Conservation (phyloP, 1,140 invertebrate species). For the Heliconius nattereri region DNA sequence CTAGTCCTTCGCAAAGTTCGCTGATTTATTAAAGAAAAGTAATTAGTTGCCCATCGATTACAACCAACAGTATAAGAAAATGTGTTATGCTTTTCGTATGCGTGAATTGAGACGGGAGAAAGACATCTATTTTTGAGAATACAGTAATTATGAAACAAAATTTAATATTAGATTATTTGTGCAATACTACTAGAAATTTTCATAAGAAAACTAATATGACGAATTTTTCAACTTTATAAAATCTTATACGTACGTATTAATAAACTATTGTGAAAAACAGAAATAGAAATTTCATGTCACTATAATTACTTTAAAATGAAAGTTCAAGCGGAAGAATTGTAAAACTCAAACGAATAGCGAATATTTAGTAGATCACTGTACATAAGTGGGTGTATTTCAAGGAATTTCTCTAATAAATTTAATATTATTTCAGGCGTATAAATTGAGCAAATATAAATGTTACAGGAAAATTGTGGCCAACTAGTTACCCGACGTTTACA, state of each 20-base stretch:
- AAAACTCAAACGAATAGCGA: too few relatives aligned
- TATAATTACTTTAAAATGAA: too few relatives aligned
- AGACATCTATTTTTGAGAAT: background rate
- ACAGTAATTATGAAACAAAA: too few relatives aligned
- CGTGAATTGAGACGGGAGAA: background rate
- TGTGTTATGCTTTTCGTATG: background rate
- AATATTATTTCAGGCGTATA: background rate
- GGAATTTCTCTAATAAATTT: background rate
- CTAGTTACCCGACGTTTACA: background rate
- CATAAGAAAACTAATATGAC: too few relatives aligned
- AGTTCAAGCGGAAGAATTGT: too few relatives aligned
- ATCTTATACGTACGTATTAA: too few relatives aligned
- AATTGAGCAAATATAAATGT: background rate
- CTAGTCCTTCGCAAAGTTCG: background rate
- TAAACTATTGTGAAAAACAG: too few relatives aligned
- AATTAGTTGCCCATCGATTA: background rate
- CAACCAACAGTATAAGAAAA: background rate
- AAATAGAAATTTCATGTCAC: too few relatives aligned
- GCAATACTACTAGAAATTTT: too few relatives aligned
- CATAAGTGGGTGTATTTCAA: background rate
- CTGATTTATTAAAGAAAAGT: slow-evolving; percentile 7
- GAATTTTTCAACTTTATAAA: too few relatives aligned
- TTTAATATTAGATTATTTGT: too few relatives aligned
- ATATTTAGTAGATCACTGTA: background rate
- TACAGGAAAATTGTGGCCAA: background rate